Percentiles rank a stretch among this genome's conserved stretches.
These are phyloP conservation scores for Aythya baeri DNA, from an alignment of 2,113 vertebrate species.

Conservation along the genomic window DNA sequence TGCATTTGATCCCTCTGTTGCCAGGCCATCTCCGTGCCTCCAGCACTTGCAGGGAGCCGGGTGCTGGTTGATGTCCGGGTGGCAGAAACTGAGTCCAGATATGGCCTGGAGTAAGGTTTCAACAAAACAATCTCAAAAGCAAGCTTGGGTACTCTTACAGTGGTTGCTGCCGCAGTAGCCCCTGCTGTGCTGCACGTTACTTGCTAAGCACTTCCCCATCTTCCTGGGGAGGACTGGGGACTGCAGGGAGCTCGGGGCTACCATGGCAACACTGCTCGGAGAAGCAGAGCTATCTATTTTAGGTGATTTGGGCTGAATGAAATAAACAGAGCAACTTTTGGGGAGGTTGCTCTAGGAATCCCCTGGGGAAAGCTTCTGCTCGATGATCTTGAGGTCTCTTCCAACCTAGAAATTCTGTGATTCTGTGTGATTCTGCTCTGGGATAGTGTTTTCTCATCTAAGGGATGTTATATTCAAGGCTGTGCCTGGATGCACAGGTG, in stretches of 20 bases:
- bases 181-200: background rate
- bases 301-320: background rate
- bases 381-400: too few species aligned
- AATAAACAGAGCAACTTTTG: background rate
- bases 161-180: background rate
- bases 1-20: background rate
- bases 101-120: background rate
- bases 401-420: too few species aligned
- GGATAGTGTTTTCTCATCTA: background rate
- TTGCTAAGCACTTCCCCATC: background rate
- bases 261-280: background rate
- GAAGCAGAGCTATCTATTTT: background rate
- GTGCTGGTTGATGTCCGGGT: background rate
- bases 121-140: background rate
- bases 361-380: background rate
- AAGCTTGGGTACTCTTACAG: rapidly evolving
- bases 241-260: background rate
- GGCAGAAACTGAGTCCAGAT: background rate
- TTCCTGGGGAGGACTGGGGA: background rate
- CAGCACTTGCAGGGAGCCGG: background rate
- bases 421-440: background rate
- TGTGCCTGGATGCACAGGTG: background rate
- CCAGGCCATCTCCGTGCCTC: background rate
- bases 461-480: background rate
- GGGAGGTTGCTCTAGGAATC: background rate